Evolutionary conservation across 2,113 vertebrate genomes (phyloP), one percentile per base, ranked within the genome.

Genomic region (Lutjanus erythropterus): DNA sequence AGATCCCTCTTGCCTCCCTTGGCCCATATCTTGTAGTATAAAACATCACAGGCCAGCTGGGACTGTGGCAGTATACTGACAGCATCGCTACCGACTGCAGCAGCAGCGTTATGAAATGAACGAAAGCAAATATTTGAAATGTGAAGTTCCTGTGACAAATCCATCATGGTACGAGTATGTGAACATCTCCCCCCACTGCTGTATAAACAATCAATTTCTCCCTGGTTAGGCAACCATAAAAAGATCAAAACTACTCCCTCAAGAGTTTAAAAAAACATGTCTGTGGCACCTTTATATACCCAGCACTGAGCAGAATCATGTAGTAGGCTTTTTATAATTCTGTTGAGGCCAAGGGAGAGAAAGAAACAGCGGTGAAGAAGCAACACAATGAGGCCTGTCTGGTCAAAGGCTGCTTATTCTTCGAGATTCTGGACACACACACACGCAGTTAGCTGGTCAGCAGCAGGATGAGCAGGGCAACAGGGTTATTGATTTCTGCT

Each of bases 401-500:
- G 75, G 19, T 78, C 71, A 60, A 71, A 75, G n/a, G 14, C 46
- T 56, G 39, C 74, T 59, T 27, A 56, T 75, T 84, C 4, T 73
- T 39, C 27, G 19, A 53, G 11, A 42, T 58, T 68, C 67, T 65
- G 35, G 7, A 61, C 62, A 72, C 52, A 67, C 82, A 70, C 58
- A 70, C 23, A 35, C 31, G 49, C 5, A 47, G 31, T 41, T 69
- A 49, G 52, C 53, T 50, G 49, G 71, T 68, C 70, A 60, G 69
- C 69, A 60, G 33, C 61, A 65, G 72, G 42, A 83, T 80, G 55
- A 88, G 68, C 66, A 61, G 64, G 35, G 76, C 67, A 68, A 71
- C 53, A 65, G 18, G 70, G 29, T 75, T 80, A 90, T 90, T 85
- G 86, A 88, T 90, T 83, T 86, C 29, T 69, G 46, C 73, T 70